Percentiles rank a stretch among this genome's conserved stretches.
phyloP scores from a whole-genome alignment of 2,888 invertebrate genomes.

The Heliconius hortense region DNA sequence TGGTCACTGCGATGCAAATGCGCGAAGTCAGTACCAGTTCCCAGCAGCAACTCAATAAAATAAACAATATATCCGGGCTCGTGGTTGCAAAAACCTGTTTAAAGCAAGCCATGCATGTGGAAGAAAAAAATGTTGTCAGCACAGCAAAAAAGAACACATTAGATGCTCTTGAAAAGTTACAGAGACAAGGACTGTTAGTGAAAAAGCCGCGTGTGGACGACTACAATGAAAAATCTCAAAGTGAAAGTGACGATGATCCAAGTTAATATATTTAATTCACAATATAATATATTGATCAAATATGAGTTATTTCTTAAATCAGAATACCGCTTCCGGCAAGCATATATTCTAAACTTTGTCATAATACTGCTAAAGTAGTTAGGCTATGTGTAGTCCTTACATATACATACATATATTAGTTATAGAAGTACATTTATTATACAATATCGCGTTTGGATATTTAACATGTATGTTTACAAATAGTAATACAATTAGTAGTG shows the following conservation, averaged over 20 bases:
- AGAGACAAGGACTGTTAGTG: constrained; percentile 71
- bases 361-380: not conserved
- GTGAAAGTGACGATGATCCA: constrained; percentile 52
- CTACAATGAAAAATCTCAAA: constrained; percentile 54
- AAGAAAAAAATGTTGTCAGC: constrained; percentile 61
- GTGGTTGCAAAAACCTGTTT: constrained; percentile 64
- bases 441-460: not conserved
- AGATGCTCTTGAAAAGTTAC: constrained; percentile 73
- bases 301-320: not conserved
- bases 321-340: constrained; percentile 5
- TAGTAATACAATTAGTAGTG: not conserved
- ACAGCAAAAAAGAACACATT: constrained; percentile 62
- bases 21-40: constrained; percentile 62
- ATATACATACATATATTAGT: not conserved
- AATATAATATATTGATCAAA: not conserved
- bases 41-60: constrained; percentile 64
- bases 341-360: not conserved
- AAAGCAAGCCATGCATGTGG: constrained; percentile 59
- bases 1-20: constrained; percentile 62
- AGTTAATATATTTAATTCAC: constrained; percentile 29
- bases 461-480: not conserved
- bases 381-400: constrained; percentile 2
- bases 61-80: constrained; percentile 61
- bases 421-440: not conserved
- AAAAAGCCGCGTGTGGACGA: constrained; percentile 70